Evolutionary conservation across 2,113 vertebrate species (phyloP).

Genomic region (Malurus elegans): DNA sequence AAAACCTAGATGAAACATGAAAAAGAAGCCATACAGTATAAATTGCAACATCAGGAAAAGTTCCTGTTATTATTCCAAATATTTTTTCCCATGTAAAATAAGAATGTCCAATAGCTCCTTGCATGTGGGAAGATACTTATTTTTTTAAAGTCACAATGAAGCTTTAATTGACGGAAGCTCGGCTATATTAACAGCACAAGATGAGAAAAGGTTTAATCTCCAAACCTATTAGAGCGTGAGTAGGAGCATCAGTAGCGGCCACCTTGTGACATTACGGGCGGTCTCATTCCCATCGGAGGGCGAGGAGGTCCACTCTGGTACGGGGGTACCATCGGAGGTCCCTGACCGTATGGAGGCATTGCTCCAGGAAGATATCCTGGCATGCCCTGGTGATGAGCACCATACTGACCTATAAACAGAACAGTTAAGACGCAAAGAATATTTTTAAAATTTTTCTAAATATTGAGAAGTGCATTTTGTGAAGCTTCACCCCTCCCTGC

Average conservation of each 20-base stretch:
- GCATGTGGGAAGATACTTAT: conserved; percentile 80
- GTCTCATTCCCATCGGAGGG: conserved; percentile 96
- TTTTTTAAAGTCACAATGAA: conserved; percentile 87
- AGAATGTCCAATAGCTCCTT: conserved; percentile 86
- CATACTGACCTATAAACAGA: conserved; percentile 89
- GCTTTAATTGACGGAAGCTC: conserved; percentile 86
- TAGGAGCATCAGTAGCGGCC: conserved; percentile 94
- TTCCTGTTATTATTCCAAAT: conserved; percentile 87
- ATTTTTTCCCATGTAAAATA: conserved; percentile 84
- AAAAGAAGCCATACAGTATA: conserved; percentile 96
- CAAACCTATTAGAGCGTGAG: conserved; percentile 92
- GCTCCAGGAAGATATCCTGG: conserved; percentile 93
- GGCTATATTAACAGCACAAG: conserved; percentile 90
- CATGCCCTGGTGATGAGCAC: conserved; percentile 94
- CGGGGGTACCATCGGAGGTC: conserved; percentile 92
- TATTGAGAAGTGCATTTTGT: not conserved
- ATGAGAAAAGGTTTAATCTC: conserved; percentile 97
- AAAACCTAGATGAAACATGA: conserved; percentile 98
- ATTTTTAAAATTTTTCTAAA: not conserved
- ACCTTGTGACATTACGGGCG: conserved; percentile 97
- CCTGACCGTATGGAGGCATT: conserved; percentile 95
- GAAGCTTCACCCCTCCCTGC: not conserved
- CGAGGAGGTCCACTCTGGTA: conserved; percentile 94
- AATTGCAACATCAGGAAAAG: conserved; percentile 87
- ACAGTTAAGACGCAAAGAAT: conserved; percentile 51